Conservation (phyloP, 2,113 vertebrate genomes). For the Kryptolebias marmoratus region DNA sequence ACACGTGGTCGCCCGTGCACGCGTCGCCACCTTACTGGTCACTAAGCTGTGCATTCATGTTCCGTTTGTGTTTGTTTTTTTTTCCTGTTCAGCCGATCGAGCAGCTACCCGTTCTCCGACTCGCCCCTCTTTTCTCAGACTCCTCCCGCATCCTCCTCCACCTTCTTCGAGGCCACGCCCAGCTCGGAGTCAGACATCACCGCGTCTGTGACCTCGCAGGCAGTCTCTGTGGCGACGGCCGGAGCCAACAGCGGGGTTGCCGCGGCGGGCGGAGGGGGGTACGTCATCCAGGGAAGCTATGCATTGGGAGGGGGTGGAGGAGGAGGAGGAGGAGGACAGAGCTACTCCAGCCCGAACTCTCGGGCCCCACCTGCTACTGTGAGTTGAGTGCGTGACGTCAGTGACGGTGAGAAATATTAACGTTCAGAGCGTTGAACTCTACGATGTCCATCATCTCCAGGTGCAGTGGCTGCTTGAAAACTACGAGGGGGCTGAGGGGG, state of each 20-base stretch:
- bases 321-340: constrained; percentile 80
- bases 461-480: constrained; percentile 94
- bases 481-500: constrained; percentile 92
- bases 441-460: constrained; percentile 54
- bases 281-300: constrained; percentile 87
- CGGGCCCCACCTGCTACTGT: constrained; percentile 92
- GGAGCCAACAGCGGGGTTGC: constrained; percentile 49
- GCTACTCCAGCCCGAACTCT: constrained; percentile 86
- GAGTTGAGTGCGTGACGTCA: constrained; percentile 62
- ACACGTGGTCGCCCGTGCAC: constrained; percentile 7
- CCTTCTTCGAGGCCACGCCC: constrained; percentile 84
- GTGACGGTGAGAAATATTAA: background rate
- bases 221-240: constrained; percentile 73
- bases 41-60: background rate
- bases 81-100: constrained; percentile 80
- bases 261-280: constrained; percentile 69
- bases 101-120: constrained; percentile 86
- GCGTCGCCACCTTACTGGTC: background rate
- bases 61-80: background rate
- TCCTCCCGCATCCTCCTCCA: constrained; percentile 76
- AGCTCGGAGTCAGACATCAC: constrained; percentile 83
- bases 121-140: constrained; percentile 86
- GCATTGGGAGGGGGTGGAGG: constrained; percentile 80
- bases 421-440: background rate
- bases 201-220: constrained; percentile 80